Conservation (phyloP, 2,113 vertebrate species). For the Acrocephalus kingi region DNA sequence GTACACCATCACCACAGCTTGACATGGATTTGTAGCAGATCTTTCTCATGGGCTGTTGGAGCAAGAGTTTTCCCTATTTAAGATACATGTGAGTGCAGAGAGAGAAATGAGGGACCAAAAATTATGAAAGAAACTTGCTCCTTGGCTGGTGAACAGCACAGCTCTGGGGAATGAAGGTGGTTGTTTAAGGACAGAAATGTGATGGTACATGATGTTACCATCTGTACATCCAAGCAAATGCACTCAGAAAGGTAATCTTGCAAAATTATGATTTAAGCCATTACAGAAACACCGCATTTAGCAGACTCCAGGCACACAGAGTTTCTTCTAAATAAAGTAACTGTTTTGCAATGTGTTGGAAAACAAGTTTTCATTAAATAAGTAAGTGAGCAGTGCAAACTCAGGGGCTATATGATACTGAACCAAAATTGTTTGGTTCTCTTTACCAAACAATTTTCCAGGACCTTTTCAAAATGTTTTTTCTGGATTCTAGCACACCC, state of each 20-base stretch:
- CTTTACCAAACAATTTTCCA: neutral
- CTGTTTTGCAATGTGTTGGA: neutral
- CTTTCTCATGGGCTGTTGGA: neutral
- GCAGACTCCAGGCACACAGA: neutral
- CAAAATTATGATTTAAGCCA: neutral
- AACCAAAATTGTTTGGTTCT: neutral
- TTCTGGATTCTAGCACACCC: neutral
- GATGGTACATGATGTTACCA: neutral
- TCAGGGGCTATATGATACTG: neutral
- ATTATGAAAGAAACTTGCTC: neutral
- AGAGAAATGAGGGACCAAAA: neutral
- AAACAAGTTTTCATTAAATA: slow-evolving; percentile 9
- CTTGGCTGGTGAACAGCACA: neutral
- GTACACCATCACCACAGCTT: neutral
- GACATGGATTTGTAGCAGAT: neutral
- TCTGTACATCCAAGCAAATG: neutral
- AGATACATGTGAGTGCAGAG: neutral
- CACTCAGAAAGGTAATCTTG: neutral
- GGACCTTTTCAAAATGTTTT: neutral
- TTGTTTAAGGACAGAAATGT: neutral
- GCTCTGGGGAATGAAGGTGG: neutral
- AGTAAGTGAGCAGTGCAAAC: neutral
- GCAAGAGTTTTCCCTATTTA: neutral
- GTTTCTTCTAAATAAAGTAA: slow-evolving; percentile 17
- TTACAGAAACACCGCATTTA: neutral